These are phyloP conservation scores for Melitaea athalia DNA, from an alignment of 2,888 invertebrate genomes.

Conservation along the genomic window DNA sequence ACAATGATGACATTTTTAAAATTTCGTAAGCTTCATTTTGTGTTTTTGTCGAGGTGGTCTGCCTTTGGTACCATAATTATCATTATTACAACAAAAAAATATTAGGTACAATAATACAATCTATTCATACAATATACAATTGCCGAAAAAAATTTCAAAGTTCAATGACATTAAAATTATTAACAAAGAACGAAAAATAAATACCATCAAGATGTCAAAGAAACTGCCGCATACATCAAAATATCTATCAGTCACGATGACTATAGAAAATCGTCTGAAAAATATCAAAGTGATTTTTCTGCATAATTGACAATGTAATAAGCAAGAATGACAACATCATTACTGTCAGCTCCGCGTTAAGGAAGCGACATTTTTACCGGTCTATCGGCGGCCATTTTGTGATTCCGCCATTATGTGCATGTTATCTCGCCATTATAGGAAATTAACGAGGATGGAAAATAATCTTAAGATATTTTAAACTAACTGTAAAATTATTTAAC, in stretches of 20 bases:
- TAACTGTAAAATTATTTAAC: too few relatives aligned
- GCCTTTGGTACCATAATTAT: too few relatives aligned
- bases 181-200: background rate
- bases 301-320: slow-evolving; percentile 34
- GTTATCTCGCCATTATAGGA: background rate
- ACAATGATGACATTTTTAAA: too few relatives aligned
- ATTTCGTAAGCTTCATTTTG: too few relatives aligned
- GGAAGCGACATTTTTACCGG: slow-evolving; percentile 19
- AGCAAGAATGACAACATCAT: slow-evolving; percentile 32
- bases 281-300: slow-evolving; percentile 31
- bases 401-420: background rate
- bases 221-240: slow-evolving; percentile 17
- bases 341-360: slow-evolving; percentile 22
- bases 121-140: too few relatives aligned
- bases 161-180: too few relatives aligned
- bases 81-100: too few relatives aligned
- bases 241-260: slow-evolving; percentile 15
- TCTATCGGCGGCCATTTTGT: slow-evolving; percentile 25
- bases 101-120: too few relatives aligned
- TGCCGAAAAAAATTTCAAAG: too few relatives aligned
- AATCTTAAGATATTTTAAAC: too few relatives aligned
- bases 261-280: slow-evolving; percentile 15
- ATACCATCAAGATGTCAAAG: slow-evolving; percentile 12
- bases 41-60: too few relatives aligned
- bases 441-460: too few relatives aligned